Conservation (phyloP, 2,888 invertebrate genomes). For the Eucriotettix oculatus region DNA sequence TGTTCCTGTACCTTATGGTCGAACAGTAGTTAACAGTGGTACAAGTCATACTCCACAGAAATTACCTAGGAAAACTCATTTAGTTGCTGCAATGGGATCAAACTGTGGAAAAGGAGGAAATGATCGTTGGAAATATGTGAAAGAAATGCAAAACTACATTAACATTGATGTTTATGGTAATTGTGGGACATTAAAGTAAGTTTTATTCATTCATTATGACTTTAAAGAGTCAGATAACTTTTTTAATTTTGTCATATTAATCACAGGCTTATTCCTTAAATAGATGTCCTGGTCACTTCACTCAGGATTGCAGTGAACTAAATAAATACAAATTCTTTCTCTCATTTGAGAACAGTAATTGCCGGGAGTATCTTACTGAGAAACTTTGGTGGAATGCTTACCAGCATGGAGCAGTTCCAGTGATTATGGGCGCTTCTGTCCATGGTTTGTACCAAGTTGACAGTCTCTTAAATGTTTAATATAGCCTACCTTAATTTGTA, state of each 20-base stretch:
- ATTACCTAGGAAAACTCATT: constrained; percentile 21
- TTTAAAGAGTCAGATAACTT: constrained; percentile 16
- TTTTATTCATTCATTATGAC: constrained; percentile 11
- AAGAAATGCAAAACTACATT: constrained; percentile 19
- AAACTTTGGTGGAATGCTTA: constrained; percentile 51
- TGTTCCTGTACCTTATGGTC: constrained; percentile 25
- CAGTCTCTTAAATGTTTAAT: no score
- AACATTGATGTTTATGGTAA: constrained; percentile 21
- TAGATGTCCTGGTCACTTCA: constrained; percentile 47
- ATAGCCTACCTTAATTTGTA: no score
- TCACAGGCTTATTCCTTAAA: constrained; percentile 10
- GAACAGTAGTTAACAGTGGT: constrained; percentile 7
- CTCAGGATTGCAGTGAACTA: constrained; percentile 36
- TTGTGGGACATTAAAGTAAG: constrained; percentile 20
- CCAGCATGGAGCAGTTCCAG: constrained; percentile 41
- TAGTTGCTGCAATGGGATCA: constrained; percentile 37
- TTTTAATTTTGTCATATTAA: no score
- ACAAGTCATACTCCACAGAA: no score
- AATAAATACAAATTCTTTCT: constrained; percentile 48
- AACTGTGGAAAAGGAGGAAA: constrained; percentile 20
- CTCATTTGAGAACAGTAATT: constrained; percentile 51
- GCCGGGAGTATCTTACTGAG: constrained; percentile 52
- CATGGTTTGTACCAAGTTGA: no score
- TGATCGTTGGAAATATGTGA: constrained; percentile 19
- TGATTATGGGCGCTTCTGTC: constrained; percentile 42